A percentile compares a stretch with the other conserved stretches of the same genome.
These are phyloP conservation scores for Etheostoma cragini DNA, from an alignment of 2,113 vertebrate genomes.

Conservation along the genomic window DNA sequence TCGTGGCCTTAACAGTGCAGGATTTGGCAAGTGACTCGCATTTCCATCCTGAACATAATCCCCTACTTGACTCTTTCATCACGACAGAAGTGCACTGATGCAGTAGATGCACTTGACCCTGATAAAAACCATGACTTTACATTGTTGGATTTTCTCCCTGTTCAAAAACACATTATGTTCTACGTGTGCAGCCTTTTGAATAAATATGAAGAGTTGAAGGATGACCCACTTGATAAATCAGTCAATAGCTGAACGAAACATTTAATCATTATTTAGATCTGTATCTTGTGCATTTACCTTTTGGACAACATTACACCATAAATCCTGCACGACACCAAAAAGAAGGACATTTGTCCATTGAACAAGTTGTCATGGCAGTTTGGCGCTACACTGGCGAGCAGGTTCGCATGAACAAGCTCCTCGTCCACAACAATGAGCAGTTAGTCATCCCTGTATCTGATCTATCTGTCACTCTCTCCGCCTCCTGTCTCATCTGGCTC, in stretches of 20 bases:
- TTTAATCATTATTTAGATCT: neutral
- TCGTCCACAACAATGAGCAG: constrained; percentile 17
- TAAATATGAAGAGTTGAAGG: neutral
- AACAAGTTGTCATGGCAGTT: neutral
- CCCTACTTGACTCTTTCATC: neutral
- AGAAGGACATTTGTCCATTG: neutral
- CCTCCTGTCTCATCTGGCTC: constrained; percentile 24
- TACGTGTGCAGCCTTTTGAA: neutral
- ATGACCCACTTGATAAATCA: neutral
- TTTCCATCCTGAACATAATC: constrained; percentile 17
- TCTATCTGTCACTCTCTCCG: constrained; percentile 3
- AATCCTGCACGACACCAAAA: neutral
- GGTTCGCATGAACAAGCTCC: constrained; percentile 7
- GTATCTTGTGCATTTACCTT: neutral
- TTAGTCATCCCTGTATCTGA: constrained; percentile 39
- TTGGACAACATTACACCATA: neutral
- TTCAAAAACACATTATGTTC: neutral
- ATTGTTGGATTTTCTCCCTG: neutral
- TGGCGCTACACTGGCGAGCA: neutral
- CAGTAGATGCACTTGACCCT: constrained; percentile 10
- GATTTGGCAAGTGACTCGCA: neutral
- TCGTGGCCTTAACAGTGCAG: neutral
- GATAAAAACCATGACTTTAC: neutral
- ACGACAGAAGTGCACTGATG: neutral
- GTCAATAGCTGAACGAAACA: constrained; percentile 13